Evolutionary conservation across 2,113 vertebrate genomes (phyloP), one percentile per base, ranked within the genome.

Genomic region (Microtus richardsoni): DNA sequence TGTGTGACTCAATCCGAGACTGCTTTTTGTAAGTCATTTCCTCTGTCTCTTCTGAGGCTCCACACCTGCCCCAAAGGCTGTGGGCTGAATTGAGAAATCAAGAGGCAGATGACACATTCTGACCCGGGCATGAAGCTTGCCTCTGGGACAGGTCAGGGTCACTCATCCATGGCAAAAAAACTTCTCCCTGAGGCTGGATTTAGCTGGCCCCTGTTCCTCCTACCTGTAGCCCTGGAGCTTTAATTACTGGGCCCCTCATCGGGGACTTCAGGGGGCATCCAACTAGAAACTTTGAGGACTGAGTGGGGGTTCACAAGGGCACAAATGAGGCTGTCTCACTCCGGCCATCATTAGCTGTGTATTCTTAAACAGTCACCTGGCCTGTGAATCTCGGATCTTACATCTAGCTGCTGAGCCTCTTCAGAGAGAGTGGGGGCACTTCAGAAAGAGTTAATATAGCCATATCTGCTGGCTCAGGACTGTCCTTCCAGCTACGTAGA

Each of bases 11-110:
- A 97, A 7, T 85, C 90, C 92, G 94, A 97, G 91, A 97, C 91
- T 95, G 92, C 94, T 84, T 95, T 89, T 96, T 96, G 68, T 92
- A 96, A 96, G 91, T 97, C 79, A 88, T 96, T 96, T 97, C 92
- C 96, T 93, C 95, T 96, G 96, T 91, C 83, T 89, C 92, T 83
- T 86, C 93, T 79, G 94, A 28, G 8, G 52, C 19, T 89, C 66
- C 77, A 93, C 88, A 70, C 93, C 84, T 78, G 83, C 14, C 78
- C 94, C 16, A 14, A 26, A 73, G 82, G 77, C 91, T 93, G 77
- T 94, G 78, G 86, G 92, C 79, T 93, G 80, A 93, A 80, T 62
- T 95, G 95, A 96, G 97, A 97, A 96, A 96, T n/a, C 4, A 3
- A 93, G 70, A 58, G 75, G 75, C n/a, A 49, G 68, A 70, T 97